These are phyloP conservation scores for Prunella strophiata DNA, from an alignment of 2,797 vertebrate species.

Conservation along the genomic window DNA sequence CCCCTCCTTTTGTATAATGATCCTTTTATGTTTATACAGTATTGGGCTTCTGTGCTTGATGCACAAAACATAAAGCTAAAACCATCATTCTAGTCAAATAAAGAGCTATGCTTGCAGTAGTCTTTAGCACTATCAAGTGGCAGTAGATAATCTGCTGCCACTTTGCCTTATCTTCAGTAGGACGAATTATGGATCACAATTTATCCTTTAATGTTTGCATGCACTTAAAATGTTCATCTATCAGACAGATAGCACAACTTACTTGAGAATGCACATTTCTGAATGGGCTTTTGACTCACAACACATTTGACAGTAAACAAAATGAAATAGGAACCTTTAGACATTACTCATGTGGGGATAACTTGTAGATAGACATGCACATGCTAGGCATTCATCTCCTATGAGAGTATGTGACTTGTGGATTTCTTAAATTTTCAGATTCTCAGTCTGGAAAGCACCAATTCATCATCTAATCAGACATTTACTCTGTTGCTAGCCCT, in stretches of 20 bases:
- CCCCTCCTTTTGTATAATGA: neutral
- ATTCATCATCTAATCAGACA: conserved; percentile 3
- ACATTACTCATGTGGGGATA: neutral
- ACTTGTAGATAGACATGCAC: neutral
- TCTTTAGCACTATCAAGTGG: neutral
- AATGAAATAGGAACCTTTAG: neutral
- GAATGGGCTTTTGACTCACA: neutral
- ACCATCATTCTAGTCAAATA: neutral
- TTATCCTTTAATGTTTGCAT: neutral
- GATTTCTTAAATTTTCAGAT: conserved; percentile 19
- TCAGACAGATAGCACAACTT: neutral
- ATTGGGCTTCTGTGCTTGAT: neutral
- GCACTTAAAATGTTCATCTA: conserved; percentile 8
- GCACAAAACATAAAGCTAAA: conserved; percentile 20
- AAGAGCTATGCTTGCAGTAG: neutral
- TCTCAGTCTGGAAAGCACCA: neutral
- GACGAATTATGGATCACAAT: neutral
- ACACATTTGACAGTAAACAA: neutral
- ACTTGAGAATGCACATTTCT: neutral
- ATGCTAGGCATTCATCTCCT: neutral
- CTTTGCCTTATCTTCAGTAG: neutral
- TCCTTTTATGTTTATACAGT: neutral
- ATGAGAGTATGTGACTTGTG: neutral
- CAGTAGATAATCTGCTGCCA: neutral
- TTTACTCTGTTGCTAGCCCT: neutral